Evolutionary conservation across 2,888 invertebrate genomes (phyloP).

Genomic region (Pimpla rufipes): DNA sequence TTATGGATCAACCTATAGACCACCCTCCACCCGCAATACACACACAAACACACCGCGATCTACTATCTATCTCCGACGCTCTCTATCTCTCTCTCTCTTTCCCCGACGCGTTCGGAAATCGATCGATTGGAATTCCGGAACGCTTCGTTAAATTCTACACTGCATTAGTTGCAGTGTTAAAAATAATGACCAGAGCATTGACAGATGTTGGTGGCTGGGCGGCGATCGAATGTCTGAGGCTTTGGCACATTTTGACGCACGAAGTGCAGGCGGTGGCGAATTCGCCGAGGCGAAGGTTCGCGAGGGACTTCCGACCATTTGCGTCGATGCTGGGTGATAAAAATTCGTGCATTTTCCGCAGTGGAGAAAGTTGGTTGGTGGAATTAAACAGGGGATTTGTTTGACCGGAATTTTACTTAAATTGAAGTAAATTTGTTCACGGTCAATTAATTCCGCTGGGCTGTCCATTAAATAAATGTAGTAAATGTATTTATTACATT

Average conservation of each 20-base stretch:
- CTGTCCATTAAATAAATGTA: no score
- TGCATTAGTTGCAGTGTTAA: neutral
- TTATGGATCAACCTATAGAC: slow-evolving; percentile 71
- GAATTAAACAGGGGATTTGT: no score
- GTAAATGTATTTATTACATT: no score
- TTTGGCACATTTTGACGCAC: neutral
- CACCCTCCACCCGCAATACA: slow-evolving; percentile 28
- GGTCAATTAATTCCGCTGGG: no score
- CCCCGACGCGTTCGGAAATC: slow-evolving; percentile 48
- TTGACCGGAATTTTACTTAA: no score
- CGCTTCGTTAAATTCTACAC: slow-evolving; percentile 80
- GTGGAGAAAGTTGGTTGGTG: no score
- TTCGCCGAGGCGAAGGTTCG: no score
- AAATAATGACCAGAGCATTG: neutral
- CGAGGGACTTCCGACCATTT: no score
- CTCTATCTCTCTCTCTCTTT: neutral
- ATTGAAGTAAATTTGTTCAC: no score
- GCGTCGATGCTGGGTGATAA: no score
- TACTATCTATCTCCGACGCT: slow-evolving; percentile 48
- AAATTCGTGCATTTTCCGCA: no score
- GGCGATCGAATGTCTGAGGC: neutral
- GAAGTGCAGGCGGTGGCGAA: no score
- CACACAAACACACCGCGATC: slow-evolving; percentile 48
- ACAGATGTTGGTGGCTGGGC: neutral
- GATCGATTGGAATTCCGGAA: slow-evolving; percentile 81